Base-by-base conservation (phyloP, 2,797 vertebrate genomes). In the Mus minutoides region DNA sequence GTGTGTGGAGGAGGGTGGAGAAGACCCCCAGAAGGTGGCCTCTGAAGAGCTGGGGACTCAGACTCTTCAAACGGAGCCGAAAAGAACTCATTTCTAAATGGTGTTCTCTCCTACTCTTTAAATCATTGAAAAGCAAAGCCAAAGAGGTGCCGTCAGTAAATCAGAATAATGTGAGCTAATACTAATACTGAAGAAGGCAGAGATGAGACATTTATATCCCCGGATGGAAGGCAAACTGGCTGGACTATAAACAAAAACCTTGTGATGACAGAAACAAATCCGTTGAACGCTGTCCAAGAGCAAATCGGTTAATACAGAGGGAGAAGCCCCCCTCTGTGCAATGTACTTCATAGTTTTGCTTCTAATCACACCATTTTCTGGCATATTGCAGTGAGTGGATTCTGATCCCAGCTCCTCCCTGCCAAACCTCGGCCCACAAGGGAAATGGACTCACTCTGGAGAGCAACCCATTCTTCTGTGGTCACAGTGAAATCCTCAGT, bases 291-390 rank as follows among this genome's bases (percentile, higher is more conserved):
- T 96, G 73, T 96, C 86, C 96, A 93, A 95, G 97, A 95, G 78
- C 89, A 96, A 97, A 85, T 54, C 62, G 95, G 77, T 90, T 95
- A 97, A 97, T 94, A 92, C 85, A 93, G 95, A 96, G 88, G 22
- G 73, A 75, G 80, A 97, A 92, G 94, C 79, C 43, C 89, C 56
- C n/a, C n/a, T 76, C 46, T 29, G 0, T 87, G 91, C 14, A 67
- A 80, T 31, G 94, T 62, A 7, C 86, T 95, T 96, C 46, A 78
- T 73, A 62, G 49, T 96, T 98, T 75, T 94, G 96, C 97, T 54
- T 83, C 96, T 76, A 90, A 96, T 90, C 40, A 9, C 80, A 78
- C 80, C 87, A 8, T 77, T 90, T 90, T 77, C 92, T 64, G 79
- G 89, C 69, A 40, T 29, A n/a, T 10, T 2, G 12, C 24, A 31